Evolutionary conservation across 1,140 invertebrate genomes (phyloP).

Genomic region (Paracyclopina nana): DNA sequence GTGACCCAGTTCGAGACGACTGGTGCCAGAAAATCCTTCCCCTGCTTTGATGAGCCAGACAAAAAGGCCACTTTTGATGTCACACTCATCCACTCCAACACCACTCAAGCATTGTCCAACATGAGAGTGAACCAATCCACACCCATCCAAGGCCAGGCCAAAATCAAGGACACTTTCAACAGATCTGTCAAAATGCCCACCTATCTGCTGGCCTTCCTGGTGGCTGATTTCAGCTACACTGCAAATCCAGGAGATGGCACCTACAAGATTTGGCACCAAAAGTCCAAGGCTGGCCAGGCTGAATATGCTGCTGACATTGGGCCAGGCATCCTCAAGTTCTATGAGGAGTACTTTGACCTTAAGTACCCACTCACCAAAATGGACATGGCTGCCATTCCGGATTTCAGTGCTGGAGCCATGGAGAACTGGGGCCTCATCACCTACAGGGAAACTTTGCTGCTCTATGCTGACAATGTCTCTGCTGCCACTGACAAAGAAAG

Average conservation of each 20-base stretch:
- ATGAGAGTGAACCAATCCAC: slow-evolving; percentile 41
- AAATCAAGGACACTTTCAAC: slow-evolving; percentile 48
- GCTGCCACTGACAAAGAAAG: slow-evolving; percentile 50
- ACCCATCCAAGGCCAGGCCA: slow-evolving; percentile 29
- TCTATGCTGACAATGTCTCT: slow-evolving; percentile 45
- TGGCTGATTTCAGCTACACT: slow-evolving; percentile 58
- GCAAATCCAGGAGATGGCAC: slow-evolving; percentile 26
- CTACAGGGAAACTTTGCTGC: slow-evolving; percentile 49
- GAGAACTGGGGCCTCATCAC: slow-evolving; percentile 57
- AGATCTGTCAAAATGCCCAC: slow-evolving; percentile 75
- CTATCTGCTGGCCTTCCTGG: slow-evolving; percentile 70
- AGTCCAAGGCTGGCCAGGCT: slow-evolving; percentile 46
- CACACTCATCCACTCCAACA: slow-evolving; percentile 42
- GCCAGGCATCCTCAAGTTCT: slow-evolving; percentile 59
- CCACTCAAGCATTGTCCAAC: slow-evolving; percentile 45
- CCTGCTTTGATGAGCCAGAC: slow-evolving; percentile 86
- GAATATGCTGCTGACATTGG: slow-evolving; percentile 55
- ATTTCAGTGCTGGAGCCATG: slow-evolving; percentile 86
- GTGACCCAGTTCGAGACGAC: slow-evolving; percentile 41
- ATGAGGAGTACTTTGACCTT: slow-evolving; percentile 63
- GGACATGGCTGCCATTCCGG: slow-evolving; percentile 83
- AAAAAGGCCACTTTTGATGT: slow-evolving; percentile 73
- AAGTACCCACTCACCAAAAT: slow-evolving; percentile 67
- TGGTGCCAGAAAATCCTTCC: slow-evolving; percentile 40
- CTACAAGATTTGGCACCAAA: slow-evolving; percentile 49